Evolutionary conservation across 2,113 vertebrate genomes (phyloP), one percentile per base, ranked within the genome.

Genomic region (Pagrus major): DNA sequence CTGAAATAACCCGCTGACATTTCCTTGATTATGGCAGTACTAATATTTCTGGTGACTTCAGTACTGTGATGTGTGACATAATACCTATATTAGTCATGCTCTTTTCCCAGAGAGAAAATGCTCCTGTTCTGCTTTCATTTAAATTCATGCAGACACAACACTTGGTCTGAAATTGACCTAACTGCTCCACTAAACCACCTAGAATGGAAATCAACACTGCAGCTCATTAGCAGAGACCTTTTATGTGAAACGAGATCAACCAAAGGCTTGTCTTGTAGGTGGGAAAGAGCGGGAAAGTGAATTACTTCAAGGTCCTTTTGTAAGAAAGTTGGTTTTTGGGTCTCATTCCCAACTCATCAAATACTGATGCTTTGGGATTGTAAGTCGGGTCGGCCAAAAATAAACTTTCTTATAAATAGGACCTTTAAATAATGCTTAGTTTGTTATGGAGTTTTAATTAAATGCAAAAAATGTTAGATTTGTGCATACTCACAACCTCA

Each of bases 1-100:
- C 35, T 52, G 35, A 76, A 78, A 69, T 47, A 70, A 72, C 41
- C 25, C 21, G 79, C 46, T 39, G 55, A 73, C 12, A 33, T 64
- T 69, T 83, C 49, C 37, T 21, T 39, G 27, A 42, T 52, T 52
- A 27, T 49, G 31, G 25, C 58, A 58, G 23, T 10, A 20, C 21
- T 39, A 47, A 69, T 76, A 69, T 54, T 75, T 41, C 52, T 71
- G 35, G 14, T 59, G 58, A 63, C 54, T 75, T 64, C 16, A 25
- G 27, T 15, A 44, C 23, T 52, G 9, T 23, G 11, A 63, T 16
- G 1, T 54, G 64, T 75, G 41, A 56, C 18, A 64, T 31, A 59
- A 63, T 55, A 23, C 31, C 52, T 63, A 54, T 54, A 73, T 72
- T 67, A 77, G 65, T 65, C 35, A 59, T 25, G 39, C 31, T 39